Evolutionary conservation across 2,888 invertebrate genomes (phyloP).

Genomic region (Crematogaster levior): DNA sequence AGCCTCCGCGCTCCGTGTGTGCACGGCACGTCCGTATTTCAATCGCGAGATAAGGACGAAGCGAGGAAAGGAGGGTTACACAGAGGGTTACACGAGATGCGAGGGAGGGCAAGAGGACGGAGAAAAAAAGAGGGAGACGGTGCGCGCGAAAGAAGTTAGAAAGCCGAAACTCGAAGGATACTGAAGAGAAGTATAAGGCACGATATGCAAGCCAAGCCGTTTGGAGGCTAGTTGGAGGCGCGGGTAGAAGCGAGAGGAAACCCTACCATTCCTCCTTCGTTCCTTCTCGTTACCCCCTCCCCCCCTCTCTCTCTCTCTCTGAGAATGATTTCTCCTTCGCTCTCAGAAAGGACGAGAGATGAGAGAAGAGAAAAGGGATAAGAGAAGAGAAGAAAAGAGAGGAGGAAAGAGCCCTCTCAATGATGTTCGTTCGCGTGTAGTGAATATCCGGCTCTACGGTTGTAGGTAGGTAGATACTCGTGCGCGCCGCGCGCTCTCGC

Average conservation of each 20-base stretch:
- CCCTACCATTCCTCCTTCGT: background rate
- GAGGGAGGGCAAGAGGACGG: background rate
- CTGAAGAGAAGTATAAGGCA: constrained; percentile 73
- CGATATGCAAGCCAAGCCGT: constrained; percentile 61
- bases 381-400: constrained; percentile 28
- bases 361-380: constrained; percentile 34
- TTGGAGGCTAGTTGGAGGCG: constrained; percentile 66
- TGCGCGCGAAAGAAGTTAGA: constrained; percentile 53
- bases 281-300: background rate
- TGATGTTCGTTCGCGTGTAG: constrained; percentile 79
- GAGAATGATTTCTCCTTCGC: background rate
- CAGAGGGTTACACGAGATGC: constrained; percentile 21
- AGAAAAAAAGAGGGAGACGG: constrained; percentile 25
- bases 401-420: constrained; percentile 65
- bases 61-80: constrained; percentile 39
- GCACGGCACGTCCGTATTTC: constrained; percentile 81
- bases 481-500: constrained; percentile 47
- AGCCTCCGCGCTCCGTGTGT: constrained; percentile 48
- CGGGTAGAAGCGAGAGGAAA: constrained; percentile 27
- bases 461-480: constrained; percentile 33
- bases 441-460: constrained; percentile 72
- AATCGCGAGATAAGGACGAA: constrained; percentile 76
- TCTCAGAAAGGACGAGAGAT: constrained; percentile 31
- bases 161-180: constrained; percentile 79
- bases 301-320: background rate